Evolutionary conservation across 1,140 invertebrate species (phyloP).

Genomic region (Anastatus disparis): DNA sequence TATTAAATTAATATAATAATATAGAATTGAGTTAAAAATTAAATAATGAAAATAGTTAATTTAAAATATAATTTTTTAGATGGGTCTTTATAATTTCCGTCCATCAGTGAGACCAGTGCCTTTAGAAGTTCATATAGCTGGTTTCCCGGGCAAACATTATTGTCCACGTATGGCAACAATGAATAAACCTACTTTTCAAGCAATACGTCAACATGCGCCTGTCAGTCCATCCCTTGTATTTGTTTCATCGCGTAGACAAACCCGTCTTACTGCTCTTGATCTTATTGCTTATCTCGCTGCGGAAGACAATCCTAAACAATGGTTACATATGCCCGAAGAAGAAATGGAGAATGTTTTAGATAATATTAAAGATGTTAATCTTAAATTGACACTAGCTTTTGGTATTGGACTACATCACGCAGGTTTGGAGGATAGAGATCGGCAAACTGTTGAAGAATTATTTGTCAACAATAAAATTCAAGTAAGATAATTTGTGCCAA

Average conservation of each 20-base stretch:
- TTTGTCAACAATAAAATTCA: constrained; percentile 98
- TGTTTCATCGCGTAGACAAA: constrained; percentile 97
- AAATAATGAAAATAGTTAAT: too few species aligned
- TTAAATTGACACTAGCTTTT: constrained; percentile 94
- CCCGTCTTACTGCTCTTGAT: constrained; percentile 95
- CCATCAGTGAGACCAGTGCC: constrained; percentile 97
- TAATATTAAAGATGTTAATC: constrained; percentile 88
- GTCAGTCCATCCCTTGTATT: constrained; percentile 92
- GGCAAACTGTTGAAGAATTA: constrained; percentile 91
- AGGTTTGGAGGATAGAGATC: constrained; percentile 90
- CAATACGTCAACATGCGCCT: constrained; percentile 93
- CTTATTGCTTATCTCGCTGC: constrained; percentile 92
- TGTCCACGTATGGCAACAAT: constrained; percentile 99
- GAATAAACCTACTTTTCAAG: constrained; percentile 99
- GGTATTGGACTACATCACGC: constrained; percentile 99
- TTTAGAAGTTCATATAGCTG: constrained; percentile 92
- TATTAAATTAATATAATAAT: too few species aligned
- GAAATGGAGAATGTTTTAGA: constrained; percentile 83
- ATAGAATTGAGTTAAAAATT: too few species aligned
- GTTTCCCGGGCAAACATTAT: constrained; percentile 97
- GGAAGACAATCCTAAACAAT: constrained; percentile 94
- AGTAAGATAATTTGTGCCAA: constrained; percentile 63
- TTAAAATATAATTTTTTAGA: constrained; percentile 55
- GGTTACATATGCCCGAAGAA: constrained; percentile 88
- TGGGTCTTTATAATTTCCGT: constrained; percentile 97